Evolutionary conservation across 2,797 vertebrate species (phyloP).

Genomic region (Enteromius mattozi): DNA sequence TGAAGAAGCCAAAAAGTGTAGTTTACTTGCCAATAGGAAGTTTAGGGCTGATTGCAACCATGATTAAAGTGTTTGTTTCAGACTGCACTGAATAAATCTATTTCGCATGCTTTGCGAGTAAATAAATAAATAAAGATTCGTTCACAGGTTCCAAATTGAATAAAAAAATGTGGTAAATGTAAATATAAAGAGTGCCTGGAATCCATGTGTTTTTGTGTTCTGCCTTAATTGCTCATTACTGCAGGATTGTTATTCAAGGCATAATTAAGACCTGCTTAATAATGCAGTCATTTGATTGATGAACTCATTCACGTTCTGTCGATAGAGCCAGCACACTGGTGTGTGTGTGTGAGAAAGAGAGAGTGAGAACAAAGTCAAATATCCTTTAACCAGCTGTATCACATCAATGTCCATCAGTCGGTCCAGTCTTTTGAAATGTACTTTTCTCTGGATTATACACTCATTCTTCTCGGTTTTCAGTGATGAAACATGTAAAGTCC

Average conservation of each 20-base stretch:
- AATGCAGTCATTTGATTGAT: conserved; percentile 65
- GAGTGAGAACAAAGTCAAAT: conserved; percentile 41
- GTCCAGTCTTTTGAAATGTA: conserved; percentile 45
- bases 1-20: conserved; percentile 35
- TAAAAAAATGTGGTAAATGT: background rate
- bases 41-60: conserved; percentile 50
- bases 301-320: conserved; percentile 58
- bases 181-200: conserved; percentile 23
- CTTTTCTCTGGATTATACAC: conserved; percentile 22
- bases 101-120: conserved; percentile 14
- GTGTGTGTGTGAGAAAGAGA: background rate
- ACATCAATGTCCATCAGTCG: conserved; percentile 48
- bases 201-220: conserved; percentile 50
- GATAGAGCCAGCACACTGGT: conserved; percentile 37
- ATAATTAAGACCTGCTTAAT: conserved; percentile 62
- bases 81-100: conserved; percentile 33
- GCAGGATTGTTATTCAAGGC: conserved; percentile 30
- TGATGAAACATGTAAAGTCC: background rate
- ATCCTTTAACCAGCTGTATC: conserved; percentile 53
- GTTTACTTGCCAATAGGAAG: conserved; percentile 50
- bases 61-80: conserved; percentile 51
- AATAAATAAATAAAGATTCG: background rate
- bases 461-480: conserved; percentile 20
- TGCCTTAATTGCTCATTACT: conserved; percentile 48
- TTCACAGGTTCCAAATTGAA: conserved; percentile 11